Conservation (phyloP, 1,140 invertebrate species). For the Helicoverpa zea region DNA sequence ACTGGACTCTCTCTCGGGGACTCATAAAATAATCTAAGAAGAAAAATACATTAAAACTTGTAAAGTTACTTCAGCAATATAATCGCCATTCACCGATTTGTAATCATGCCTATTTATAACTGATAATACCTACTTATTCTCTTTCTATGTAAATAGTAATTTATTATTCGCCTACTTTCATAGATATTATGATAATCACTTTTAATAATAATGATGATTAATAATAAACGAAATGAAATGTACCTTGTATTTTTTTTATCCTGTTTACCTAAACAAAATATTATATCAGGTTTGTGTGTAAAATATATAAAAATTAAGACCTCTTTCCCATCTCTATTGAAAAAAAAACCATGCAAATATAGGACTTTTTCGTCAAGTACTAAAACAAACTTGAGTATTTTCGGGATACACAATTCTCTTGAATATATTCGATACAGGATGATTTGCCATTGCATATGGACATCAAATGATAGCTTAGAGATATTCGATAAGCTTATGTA, state of each 20-base stretch:
- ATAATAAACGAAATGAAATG: slow-evolving; percentile 72
- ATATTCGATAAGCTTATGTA: too few species aligned
- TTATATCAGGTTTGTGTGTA: too few species aligned
- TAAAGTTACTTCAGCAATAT: slow-evolving; percentile 6
- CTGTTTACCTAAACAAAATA: neutral
- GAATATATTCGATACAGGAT: too few species aligned
- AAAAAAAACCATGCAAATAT: too few species aligned
- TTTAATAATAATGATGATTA: slow-evolving; percentile 83
- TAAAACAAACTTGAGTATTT: too few species aligned
- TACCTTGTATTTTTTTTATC: slow-evolving; percentile 12
- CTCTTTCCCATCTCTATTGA: too few species aligned
- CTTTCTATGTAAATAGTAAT: slow-evolving; percentile 76
- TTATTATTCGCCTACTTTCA: slow-evolving; percentile 78
- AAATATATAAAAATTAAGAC: too few species aligned
- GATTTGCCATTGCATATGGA: too few species aligned
- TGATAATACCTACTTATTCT: slow-evolving; percentile 50
- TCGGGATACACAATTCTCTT: too few species aligned
- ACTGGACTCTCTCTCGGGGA: too few species aligned
- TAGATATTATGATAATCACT: slow-evolving; percentile 78
- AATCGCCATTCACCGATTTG: slow-evolving; percentile 25
- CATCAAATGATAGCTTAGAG: too few species aligned
- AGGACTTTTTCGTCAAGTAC: too few species aligned
- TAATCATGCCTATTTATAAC: slow-evolving; percentile 41
- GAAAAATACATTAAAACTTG: neutral
- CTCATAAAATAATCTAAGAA: neutral